A percentile compares a stretch with the other conserved stretches of the same genome.
Conservation (phyloP, 2,888 invertebrate species). For the Beris chalybata region DNA sequence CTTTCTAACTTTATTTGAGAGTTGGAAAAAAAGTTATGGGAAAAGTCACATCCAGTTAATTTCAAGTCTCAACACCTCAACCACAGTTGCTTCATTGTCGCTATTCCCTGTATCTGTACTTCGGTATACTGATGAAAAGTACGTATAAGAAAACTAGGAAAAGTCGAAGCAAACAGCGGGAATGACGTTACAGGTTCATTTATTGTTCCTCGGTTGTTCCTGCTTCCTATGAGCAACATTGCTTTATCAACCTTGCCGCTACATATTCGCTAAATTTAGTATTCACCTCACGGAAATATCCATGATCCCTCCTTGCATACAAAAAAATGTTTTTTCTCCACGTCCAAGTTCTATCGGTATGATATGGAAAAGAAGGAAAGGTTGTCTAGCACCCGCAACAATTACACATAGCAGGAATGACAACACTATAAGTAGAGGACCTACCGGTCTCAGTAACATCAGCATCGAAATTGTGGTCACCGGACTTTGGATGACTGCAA, state of each 20-base stretch:
- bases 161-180: background rate
- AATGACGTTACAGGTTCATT: background rate
- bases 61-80: slow-evolving; percentile 3
- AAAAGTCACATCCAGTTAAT: slow-evolving; percentile 4
- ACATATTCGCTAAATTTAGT: slow-evolving; percentile 9
- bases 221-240: background rate
- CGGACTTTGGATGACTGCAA: slow-evolving; percentile 13
- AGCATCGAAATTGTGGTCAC: slow-evolving; percentile 29
- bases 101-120: background rate
- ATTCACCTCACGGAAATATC: slow-evolving; percentile 18
- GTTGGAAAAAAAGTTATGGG: background rate
- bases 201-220: background rate
- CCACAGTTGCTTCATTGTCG: background rate
- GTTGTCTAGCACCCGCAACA: slow-evolving; percentile 20
- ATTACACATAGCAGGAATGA: slow-evolving; percentile 6
- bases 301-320: slow-evolving; percentile 14
- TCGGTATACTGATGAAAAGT: background rate
- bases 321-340: slow-evolving; percentile 2
- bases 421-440: slow-evolving; percentile 6
- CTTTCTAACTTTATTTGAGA: background rate
- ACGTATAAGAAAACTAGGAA: background rate
- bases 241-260: background rate
- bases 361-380: background rate
- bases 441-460: background rate
- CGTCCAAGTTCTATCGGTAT: background rate